These are phyloP conservation scores for Stichodactyla mertensii DNA, from an alignment of 64 coral and sea anemone genomes.

Conservation along the genomic window DNA sequence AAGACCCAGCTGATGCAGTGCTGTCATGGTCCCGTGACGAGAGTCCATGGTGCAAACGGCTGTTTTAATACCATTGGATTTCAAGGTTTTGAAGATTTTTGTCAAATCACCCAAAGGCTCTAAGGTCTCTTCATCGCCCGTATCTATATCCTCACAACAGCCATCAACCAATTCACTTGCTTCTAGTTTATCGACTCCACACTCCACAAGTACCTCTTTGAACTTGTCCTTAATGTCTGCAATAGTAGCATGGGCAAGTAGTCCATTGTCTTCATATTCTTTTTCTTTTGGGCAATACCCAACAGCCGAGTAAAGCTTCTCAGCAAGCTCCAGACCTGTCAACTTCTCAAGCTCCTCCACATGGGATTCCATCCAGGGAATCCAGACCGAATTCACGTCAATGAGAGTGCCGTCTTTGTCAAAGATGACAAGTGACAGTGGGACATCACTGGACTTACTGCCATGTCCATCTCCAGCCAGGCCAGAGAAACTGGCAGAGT, in stretches of 20 bases:
- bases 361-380: slow-evolving; percentile 77
- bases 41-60: slow-evolving; percentile 85
- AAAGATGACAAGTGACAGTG: slow-evolving; percentile 73
- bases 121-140: slow-evolving; percentile 43
- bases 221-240: slow-evolving; percentile 76
- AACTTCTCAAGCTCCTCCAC: slow-evolving; percentile 57
- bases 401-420: slow-evolving; percentile 98
- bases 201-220: slow-evolving; percentile 64
- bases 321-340: slow-evolving; percentile 56
- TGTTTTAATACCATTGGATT: slow-evolving; percentile 64
- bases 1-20: slow-evolving; percentile 62
- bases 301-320: slow-evolving; percentile 68
- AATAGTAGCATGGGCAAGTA: slow-evolving; percentile 83
- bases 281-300: slow-evolving; percentile 69
- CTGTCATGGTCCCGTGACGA: slow-evolving; percentile 70
- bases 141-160: slow-evolving; percentile 82
- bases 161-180: slow-evolving; percentile 52
- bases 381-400: slow-evolving; percentile 83
- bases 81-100: slow-evolving; percentile 65
- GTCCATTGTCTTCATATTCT: slow-evolving; percentile 54
- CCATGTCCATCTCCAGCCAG: slow-evolving; percentile 71
- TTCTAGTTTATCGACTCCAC: slow-evolving; percentile 38
- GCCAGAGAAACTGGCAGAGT: slow-evolving; percentile 30
- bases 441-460: slow-evolving; percentile 1
- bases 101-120: slow-evolving; percentile 69